Percentiles rank a stretch among this genome's conserved stretches.
Conservation (phyloP, 2,888 invertebrate species). For the Torymus auratus region DNA sequence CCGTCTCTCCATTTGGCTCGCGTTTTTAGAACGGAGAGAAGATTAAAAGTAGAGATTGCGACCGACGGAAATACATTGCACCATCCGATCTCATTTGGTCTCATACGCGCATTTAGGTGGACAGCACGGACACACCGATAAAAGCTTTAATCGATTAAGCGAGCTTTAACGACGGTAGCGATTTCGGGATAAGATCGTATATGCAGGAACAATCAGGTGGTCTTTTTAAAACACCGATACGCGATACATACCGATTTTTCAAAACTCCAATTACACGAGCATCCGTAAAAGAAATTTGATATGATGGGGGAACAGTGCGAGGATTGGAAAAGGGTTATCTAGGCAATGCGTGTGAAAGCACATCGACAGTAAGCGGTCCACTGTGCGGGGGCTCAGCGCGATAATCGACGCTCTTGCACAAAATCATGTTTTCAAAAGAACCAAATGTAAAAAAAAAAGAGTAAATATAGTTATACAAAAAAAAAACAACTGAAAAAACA, state of each 20-base stretch:
- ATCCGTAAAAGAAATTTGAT: neutral
- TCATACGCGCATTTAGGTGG: neutral
- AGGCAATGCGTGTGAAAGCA: slow-evolving; percentile 45
- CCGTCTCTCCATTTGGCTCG: no score
- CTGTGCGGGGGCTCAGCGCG: slow-evolving; percentile 17
- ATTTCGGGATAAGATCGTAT: slow-evolving; percentile 23
- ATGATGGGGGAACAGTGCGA: neutral
- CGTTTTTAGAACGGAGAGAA: neutral
- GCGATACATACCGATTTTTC: neutral
- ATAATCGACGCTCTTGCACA: slow-evolving; percentile 60
- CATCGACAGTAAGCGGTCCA: slow-evolving; percentile 26
- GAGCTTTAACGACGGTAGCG: slow-evolving; percentile 12
- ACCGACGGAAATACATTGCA: neutral
- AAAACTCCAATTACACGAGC: neutral
- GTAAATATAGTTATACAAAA: slow-evolving; percentile 35
- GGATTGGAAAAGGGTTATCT: neutral
- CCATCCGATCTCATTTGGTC: no score
- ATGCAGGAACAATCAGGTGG: no score
- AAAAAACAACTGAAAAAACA: slow-evolving; percentile 54
- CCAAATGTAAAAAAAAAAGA: slow-evolving; percentile 14
- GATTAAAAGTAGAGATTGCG: neutral
- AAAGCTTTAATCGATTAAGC: neutral
- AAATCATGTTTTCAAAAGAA: slow-evolving; percentile 26
- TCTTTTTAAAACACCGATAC: slow-evolving; percentile 8
- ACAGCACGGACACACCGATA: neutral